Evolutionary conservation across 2,113 vertebrate genomes (phyloP).

Genomic region (Setophaga kirtlandii): DNA sequence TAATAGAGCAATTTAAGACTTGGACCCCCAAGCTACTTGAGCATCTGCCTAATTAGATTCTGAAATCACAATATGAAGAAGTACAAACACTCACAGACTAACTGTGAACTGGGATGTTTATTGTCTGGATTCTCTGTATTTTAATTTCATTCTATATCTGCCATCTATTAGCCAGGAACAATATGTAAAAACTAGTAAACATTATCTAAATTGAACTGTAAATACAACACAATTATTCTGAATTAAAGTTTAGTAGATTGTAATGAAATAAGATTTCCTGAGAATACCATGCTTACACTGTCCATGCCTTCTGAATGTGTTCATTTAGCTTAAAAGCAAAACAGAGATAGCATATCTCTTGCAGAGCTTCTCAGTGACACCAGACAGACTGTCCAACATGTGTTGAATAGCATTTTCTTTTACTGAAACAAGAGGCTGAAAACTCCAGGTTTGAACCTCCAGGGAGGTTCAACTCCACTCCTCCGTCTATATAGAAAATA

Average conservation of each 20-base stretch:
- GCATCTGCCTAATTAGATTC: constrained; percentile 19
- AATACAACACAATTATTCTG: not conserved
- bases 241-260: not conserved
- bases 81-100: not conserved
- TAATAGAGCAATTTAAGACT: not conserved
- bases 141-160: constrained; percentile 18
- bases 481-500: not conserved
- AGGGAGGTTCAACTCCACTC: not conserved
- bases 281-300: not conserved
- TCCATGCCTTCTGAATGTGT: not conserved
- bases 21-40: not conserved
- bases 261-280: not conserved
- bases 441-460: not conserved
- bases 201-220: not conserved
- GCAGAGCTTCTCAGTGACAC: not conserved
- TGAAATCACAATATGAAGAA: constrained; percentile 24
- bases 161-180: not conserved
- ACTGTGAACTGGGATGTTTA: constrained; percentile 3
- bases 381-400: not conserved
- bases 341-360: not conserved
- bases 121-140: not conserved
- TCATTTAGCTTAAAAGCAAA: constrained; percentile 16
- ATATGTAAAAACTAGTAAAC: not conserved
- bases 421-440: not conserved
- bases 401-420: not conserved